A percentile compares a stretch with the other conserved stretches of the same genome.
phyloP scores from a whole-genome alignment of 2,888 invertebrate genomes.

The Hecatera dysodea region DNA sequence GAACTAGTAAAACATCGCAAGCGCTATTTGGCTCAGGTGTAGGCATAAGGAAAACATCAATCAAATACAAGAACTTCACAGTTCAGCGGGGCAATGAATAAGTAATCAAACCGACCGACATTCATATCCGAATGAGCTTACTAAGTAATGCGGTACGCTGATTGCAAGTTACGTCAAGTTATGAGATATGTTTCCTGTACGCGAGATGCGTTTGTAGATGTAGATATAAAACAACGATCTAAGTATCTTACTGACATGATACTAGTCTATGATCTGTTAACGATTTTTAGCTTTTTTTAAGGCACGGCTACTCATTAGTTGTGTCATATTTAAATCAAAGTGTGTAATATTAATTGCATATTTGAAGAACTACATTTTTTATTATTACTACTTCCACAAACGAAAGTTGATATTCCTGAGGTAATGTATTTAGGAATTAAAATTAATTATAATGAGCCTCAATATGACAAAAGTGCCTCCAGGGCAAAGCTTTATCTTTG shows the following conservation, averaged over 20 bases:
- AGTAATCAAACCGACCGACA: conserved; percentile 37
- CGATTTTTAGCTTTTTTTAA: not conserved
- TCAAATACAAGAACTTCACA: conserved; percentile 26
- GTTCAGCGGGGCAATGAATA: conserved; percentile 7
- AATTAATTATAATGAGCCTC: not conserved
- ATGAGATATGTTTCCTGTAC: conserved; percentile 45
- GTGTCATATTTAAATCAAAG: not conserved
- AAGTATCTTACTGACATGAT: conserved; percentile 9
- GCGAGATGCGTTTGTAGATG: conserved; percentile 31
- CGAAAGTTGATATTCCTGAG: not conserved
- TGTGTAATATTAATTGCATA: no score
- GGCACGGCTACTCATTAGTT: not conserved
- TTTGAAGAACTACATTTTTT: no score
- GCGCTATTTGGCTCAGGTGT: not conserved
- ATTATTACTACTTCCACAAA: no score
- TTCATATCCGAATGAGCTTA: conserved; percentile 31
- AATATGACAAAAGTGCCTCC: conserved; percentile 7
- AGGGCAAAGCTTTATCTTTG: not conserved
- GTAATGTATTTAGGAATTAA: not conserved
- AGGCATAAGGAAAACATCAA: conserved; percentile 9
- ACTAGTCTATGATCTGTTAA: not conserved
- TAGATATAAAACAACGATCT: conserved; percentile 33
- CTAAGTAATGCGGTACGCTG: conserved; percentile 40
- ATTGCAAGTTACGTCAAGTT: conserved; percentile 45
- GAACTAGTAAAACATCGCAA: not conserved